These are phyloP conservation scores for Centropristis striata DNA, from an alignment of 2,113 vertebrate genomes.

Conservation along the genomic window DNA sequence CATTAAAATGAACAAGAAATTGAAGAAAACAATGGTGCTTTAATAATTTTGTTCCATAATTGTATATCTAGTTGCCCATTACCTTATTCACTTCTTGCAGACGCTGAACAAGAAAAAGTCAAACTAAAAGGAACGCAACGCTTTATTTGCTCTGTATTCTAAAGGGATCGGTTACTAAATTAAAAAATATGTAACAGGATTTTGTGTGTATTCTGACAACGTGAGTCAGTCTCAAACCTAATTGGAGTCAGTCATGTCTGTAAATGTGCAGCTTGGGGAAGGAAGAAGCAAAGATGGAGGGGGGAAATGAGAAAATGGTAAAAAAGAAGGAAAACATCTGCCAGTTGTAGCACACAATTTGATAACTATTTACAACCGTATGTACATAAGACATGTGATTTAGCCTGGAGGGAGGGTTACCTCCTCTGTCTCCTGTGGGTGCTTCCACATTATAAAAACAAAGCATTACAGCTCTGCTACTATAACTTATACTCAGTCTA, in stretches of 20 bases:
- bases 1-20: too few species aligned
- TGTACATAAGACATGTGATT: neutral
- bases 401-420: neutral
- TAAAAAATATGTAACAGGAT: neutral
- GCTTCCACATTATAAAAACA: neutral
- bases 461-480: neutral
- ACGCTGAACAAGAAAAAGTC: too few species aligned
- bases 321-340: neutral
- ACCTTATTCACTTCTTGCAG: too few species aligned
- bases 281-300: neutral
- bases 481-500: conserved; percentile 2
- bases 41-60: too few species aligned
- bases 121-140: too few species aligned
- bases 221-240: neutral
- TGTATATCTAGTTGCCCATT: too few species aligned
- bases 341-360: neutral
- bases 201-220: neutral
- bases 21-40: too few species aligned
- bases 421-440: neutral
- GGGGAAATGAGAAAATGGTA: neutral
- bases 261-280: neutral
- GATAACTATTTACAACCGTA: neutral
- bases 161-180: neutral
- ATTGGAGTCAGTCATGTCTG: neutral
- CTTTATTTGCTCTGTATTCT: neutral